Evolutionary conservation across 2,113 vertebrate species (phyloP).

Genomic region (Blennius ocellaris): DNA sequence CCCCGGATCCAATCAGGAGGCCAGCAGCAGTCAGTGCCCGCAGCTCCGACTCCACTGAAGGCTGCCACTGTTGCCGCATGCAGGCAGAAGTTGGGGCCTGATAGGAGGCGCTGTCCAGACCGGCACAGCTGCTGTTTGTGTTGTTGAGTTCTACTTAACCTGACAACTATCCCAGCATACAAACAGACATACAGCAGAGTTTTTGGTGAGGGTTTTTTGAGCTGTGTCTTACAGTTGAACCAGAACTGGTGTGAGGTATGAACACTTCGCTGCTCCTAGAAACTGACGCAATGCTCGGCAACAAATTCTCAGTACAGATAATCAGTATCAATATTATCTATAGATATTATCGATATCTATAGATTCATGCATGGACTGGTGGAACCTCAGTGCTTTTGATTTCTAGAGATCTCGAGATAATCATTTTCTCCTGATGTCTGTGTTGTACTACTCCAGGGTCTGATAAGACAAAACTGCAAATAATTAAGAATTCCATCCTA

Average conservation of each 20-base stretch:
- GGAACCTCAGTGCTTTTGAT: too few relatives aligned
- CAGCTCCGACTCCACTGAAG: slow-evolving; percentile 53
- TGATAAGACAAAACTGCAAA: too few relatives aligned
- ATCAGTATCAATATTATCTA: too few relatives aligned
- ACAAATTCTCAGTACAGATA: too few relatives aligned
- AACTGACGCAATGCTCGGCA: too few relatives aligned
- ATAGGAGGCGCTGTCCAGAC: slow-evolving; percentile 36
- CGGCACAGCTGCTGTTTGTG: slow-evolving; percentile 33
- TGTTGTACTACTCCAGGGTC: too few relatives aligned
- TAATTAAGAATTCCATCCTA: too few relatives aligned
- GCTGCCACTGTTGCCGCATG: slow-evolving; percentile 16
- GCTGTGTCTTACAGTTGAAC: not conserved
- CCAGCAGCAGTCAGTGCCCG: slow-evolving; percentile 70
- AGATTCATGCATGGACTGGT: too few relatives aligned
- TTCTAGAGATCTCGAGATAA: too few relatives aligned
- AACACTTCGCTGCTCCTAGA: not conserved
- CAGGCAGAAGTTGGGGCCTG: slow-evolving; percentile 45
- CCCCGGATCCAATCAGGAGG: slow-evolving; percentile 70
- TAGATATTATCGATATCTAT: too few relatives aligned
- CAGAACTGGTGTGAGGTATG: not conserved
- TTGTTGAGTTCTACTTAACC: slow-evolving; percentile 22
- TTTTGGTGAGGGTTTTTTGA: slow-evolving; percentile 11
- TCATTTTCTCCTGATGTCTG: too few relatives aligned
- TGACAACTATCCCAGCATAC: slow-evolving; percentile 23
- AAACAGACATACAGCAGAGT: not conserved